phyloP scores from a whole-genome alignment of 2,888 invertebrate genomes.

The Cryptocheilus praepositus region DNA sequence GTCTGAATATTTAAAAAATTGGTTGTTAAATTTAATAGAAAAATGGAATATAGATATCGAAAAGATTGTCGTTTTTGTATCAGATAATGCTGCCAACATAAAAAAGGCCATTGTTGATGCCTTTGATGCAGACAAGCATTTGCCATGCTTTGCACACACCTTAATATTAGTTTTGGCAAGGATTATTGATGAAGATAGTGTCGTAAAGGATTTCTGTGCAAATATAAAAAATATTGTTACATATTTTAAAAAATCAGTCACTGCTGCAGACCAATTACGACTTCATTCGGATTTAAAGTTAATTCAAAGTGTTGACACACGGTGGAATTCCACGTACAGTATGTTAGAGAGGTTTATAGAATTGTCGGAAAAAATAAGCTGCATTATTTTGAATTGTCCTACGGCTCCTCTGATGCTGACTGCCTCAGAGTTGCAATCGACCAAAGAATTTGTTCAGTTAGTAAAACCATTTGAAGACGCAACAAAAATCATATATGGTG shows the following conservation, averaged over 20 bases:
- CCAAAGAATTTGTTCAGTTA: neutral
- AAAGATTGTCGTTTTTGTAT: constrained; percentile 4
- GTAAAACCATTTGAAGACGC: neutral
- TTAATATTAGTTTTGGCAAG: neutral
- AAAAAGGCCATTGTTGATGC: neutral
- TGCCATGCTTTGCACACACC: constrained; percentile 3
- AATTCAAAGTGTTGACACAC: neutral
- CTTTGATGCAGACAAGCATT: neutral
- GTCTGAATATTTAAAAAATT: neutral
- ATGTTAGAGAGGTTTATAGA: too few species aligned
- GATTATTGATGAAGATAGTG: neutral
- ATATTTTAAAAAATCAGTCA: neutral
- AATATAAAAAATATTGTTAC: neutral
- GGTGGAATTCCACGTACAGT: too few species aligned
- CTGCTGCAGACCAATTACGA: neutral
- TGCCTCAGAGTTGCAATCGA: neutral
- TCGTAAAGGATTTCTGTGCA: neutral
- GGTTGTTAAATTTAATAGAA: neutral
- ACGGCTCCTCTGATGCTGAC: neutral
- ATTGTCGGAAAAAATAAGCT: neutral
- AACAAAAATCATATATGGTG: neutral
- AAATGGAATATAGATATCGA: neutral
- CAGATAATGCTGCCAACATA: neutral
- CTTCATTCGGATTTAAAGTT: neutral
- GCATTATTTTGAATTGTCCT: neutral